phyloP scores from a whole-genome alignment of 37 sponge, comb jelly and placozoan species.

The Cliona cf. orientalis region DNA sequence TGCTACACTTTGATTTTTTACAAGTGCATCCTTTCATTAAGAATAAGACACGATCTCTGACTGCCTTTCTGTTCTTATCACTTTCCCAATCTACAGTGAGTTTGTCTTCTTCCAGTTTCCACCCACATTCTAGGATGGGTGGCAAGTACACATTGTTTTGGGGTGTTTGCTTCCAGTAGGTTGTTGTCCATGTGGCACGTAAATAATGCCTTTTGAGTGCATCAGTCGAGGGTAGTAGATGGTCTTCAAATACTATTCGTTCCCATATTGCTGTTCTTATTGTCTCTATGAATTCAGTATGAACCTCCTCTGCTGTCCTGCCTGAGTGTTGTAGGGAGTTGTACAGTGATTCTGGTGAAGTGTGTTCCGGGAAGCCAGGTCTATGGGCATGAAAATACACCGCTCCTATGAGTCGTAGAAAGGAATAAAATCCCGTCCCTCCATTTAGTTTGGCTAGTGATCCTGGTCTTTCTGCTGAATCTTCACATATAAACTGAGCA shows the following conservation, averaged over 20 bases:
- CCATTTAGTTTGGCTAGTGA: background rate
- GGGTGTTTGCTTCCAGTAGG: conserved; percentile 1
- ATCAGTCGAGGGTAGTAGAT: background rate
- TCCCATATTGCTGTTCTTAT: background rate
- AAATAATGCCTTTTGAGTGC: background rate
- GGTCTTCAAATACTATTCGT: background rate
- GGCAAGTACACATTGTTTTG: background rate
- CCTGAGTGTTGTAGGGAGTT: background rate
- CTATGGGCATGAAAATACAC: no score
- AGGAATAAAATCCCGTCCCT: no score
- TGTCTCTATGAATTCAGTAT: background rate
- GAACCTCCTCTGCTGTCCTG: background rate
- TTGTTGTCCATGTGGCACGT: background rate
- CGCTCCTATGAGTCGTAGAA: no score
- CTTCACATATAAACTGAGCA: conserved; percentile 5
- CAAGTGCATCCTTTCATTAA: conserved; percentile 16
- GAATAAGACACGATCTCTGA: background rate
- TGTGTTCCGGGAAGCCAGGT: background rate
- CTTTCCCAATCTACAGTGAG: conserved; percentile 6
- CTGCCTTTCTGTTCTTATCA: background rate
- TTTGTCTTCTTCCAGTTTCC: background rate
- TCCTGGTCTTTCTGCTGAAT: background rate
- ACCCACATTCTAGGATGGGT: conserved; percentile 3
- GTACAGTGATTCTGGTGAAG: background rate
- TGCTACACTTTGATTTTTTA: background rate